These are phyloP conservation scores for Ailurus styani DNA, from an alignment of 2,113 vertebrate genomes.

Conservation along the genomic window DNA sequence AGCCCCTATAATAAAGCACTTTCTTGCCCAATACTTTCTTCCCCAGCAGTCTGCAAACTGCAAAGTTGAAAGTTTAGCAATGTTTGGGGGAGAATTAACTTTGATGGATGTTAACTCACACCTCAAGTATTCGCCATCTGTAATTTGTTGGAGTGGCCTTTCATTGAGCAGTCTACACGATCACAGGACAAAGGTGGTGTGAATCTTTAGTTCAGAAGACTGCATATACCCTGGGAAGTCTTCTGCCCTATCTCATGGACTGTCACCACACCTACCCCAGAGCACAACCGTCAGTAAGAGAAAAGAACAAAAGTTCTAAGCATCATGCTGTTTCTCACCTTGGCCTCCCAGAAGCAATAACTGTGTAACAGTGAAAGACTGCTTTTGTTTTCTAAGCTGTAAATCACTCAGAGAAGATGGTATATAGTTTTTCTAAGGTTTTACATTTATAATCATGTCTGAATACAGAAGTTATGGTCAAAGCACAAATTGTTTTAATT, in stretches of 20 bases:
- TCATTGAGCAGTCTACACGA: slow-evolving; percentile 85
- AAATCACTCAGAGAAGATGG: slow-evolving; percentile 64
- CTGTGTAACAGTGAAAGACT: slow-evolving; percentile 76
- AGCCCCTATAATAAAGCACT: slow-evolving; percentile 94
- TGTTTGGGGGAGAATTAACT: slow-evolving; percentile 95
- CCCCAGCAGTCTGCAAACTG: slow-evolving; percentile 81
- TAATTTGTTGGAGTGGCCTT: slow-evolving; percentile 90
- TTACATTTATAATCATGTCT: slow-evolving; percentile 70
- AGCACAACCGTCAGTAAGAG: slow-evolving; percentile 93
- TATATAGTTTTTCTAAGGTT: slow-evolving; percentile 82
- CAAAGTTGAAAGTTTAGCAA: slow-evolving; percentile 89
- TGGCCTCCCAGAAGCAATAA: slow-evolving; percentile 85
- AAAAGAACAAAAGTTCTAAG: slow-evolving; percentile 95
- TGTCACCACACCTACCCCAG: slow-evolving; percentile 89
- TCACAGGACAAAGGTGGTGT: slow-evolving; percentile 89
- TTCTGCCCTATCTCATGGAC: slow-evolving; percentile 91
- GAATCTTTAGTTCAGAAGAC: slow-evolving; percentile 84
- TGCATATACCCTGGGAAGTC: slow-evolving; percentile 88
- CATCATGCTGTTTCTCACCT: slow-evolving; percentile 90
- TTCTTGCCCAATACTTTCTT: slow-evolving; percentile 94
- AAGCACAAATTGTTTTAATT: slow-evolving; percentile 81
- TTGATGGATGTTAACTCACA: slow-evolving; percentile 94
- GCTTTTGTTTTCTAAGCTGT: slow-evolving; percentile 69
- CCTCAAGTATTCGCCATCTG: slow-evolving; percentile 93
- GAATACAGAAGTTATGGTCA: slow-evolving; percentile 54